phyloP scores from a whole-genome alignment of 2,888 invertebrate species.

The Leptopilina myrica region DNA sequence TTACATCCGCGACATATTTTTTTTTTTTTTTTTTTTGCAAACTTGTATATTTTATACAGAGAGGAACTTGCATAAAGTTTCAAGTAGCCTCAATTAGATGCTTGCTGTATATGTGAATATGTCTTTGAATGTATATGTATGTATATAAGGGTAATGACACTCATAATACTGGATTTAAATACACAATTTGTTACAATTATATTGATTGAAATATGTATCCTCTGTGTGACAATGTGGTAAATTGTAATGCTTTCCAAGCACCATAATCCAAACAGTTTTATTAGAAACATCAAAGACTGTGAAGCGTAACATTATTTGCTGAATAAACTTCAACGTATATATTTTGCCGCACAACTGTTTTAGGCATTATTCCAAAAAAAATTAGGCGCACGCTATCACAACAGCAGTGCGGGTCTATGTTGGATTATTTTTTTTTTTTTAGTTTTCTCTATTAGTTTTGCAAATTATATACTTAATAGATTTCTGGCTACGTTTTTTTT shows the following conservation, averaged over 20 bases:
- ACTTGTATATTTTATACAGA: not conserved
- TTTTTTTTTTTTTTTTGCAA: too few relatives aligned
- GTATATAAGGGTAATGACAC: not conserved
- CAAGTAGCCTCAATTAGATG: constrained; percentile 1
- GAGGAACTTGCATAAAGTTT: not conserved
- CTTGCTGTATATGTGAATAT: not conserved
- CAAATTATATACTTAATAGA: too few relatives aligned
- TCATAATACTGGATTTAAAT: not conserved
- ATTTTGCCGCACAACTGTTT: too few relatives aligned
- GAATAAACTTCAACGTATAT: too few relatives aligned
- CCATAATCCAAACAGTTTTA: constrained; percentile 16
- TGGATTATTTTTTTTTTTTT: too few relatives aligned
- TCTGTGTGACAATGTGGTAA: constrained; percentile 5
- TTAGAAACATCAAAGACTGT: constrained; percentile 12
- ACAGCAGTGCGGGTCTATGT: too few relatives aligned
- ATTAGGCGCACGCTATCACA: too few relatives aligned
- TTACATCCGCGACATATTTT: too few relatives aligned
- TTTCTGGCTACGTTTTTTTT: too few relatives aligned
- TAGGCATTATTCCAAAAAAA: too few relatives aligned
- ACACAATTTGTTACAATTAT: not conserved
- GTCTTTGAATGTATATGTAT: not conserved
- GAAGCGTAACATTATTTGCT: constrained; percentile 10
- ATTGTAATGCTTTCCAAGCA: constrained; percentile 20
- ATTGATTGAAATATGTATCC: constrained; percentile 15
- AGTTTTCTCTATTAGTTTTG: too few relatives aligned